Conservation (phyloP, 2,888 invertebrate genomes). For the Parnassius orleans region DNA sequence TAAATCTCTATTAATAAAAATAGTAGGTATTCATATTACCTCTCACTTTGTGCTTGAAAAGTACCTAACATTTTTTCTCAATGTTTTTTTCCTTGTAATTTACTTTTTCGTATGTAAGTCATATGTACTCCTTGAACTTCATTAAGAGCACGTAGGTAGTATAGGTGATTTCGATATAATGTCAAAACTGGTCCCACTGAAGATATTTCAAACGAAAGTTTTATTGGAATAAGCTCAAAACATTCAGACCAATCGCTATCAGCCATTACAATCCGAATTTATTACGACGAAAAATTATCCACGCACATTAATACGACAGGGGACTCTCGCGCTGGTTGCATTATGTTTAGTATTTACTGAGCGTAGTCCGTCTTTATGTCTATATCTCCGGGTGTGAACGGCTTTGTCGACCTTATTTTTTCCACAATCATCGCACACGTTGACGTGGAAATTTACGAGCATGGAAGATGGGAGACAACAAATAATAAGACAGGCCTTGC, state of each 20-base stretch:
- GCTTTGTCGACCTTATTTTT: constrained; percentile 72
- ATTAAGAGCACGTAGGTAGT: constrained; percentile 55
- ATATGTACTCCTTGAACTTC: constrained; percentile 44
- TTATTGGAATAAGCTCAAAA: constrained; percentile 66
- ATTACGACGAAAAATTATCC: constrained; percentile 78
- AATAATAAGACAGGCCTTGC: constrained; percentile 69
- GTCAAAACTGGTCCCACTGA: constrained; percentile 56
- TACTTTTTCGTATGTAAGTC: no score
- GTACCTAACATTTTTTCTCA: no score
- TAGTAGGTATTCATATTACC: no score
- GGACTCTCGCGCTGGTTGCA: constrained; percentile 41
- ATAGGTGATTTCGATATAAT: constrained; percentile 52
- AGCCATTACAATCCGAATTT: constrained; percentile 76
- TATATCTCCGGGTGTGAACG: constrained; percentile 67
- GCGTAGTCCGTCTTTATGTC: constrained; percentile 60
- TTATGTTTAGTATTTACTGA: constrained; percentile 48
- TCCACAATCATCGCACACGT: constrained; percentile 78
- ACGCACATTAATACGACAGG: constrained; percentile 65
- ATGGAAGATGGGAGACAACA: constrained; percentile 78
- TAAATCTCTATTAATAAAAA: no score
- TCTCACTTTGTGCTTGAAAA: no score
- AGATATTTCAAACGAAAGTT: constrained; percentile 51
- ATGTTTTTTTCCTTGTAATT: no score
- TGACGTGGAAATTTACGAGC: constrained; percentile 80
- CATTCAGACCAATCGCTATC: constrained; percentile 69